Conservation (phyloP, 2,888 invertebrate species). For the Cheilosia vulpina region DNA sequence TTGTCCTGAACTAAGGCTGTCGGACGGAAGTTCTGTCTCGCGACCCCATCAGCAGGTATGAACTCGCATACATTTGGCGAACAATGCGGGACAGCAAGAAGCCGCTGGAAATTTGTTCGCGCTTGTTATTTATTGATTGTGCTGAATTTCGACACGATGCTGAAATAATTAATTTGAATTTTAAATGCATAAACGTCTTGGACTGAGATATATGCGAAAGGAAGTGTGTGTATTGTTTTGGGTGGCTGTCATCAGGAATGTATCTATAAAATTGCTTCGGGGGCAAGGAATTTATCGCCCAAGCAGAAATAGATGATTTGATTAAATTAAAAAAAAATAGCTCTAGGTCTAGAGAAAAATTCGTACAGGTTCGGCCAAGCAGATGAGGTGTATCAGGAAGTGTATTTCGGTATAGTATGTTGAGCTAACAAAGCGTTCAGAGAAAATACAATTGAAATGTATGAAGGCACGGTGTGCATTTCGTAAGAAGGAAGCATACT, state of each 20-base stretch:
- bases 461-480: too few relatives aligned
- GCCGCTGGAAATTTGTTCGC: slow-evolving; percentile 72
- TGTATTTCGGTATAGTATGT: too few relatives aligned
- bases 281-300: slow-evolving; percentile 37
- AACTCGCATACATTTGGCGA: slow-evolving; percentile 17
- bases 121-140: slow-evolving; percentile 73
- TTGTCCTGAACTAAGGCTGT: not conserved
- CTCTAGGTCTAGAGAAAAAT: too few relatives aligned
- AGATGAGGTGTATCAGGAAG: too few relatives aligned
- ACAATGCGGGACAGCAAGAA: slow-evolving; percentile 60
- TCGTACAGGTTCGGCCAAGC: too few relatives aligned
- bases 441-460: too few relatives aligned
- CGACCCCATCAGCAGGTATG: slow-evolving; percentile 50
- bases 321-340: too few relatives aligned
- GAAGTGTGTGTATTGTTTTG: slow-evolving; percentile 38
- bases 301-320: too few relatives aligned
- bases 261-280: not conserved
- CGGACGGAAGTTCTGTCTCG: slow-evolving; percentile 66
- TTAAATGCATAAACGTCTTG: slow-evolving; percentile 57
- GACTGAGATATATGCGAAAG: slow-evolving; percentile 17
- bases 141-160: slow-evolving; percentile 67
- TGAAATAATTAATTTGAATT: slow-evolving; percentile 72
- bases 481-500: too few relatives aligned
- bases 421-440: too few relatives aligned
- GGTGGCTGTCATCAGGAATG: not conserved